Evolutionary conservation across 37 sponge, comb jelly and placozoan genomes (phyloP), one percentile per base, ranked within the genome.

Genomic region (Ephydatia muelleri): DNA sequence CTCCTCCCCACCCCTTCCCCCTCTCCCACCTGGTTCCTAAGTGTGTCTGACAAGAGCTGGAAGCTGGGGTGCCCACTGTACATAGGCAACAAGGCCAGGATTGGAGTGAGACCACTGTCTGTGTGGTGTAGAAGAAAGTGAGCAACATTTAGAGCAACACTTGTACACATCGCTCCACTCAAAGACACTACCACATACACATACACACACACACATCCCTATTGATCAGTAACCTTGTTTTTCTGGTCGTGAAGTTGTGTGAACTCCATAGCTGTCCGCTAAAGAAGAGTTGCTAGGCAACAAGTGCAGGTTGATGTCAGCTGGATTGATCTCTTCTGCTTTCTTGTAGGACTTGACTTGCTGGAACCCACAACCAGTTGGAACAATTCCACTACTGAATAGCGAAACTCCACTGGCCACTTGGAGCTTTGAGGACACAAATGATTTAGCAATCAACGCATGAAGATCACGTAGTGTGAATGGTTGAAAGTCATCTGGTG

Each of bases 401-500:
- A 94, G 75, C 31, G 88, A 90, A 31, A 85, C 84, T 40, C 84
- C 83, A 9, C 84, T 57, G 57, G 57, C 57, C 19, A 57, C 57
- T 11, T 70, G 79, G 28, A 85, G 5, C 69, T 72, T 82, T 34
- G 83, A 39, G 19, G 80, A 73, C 29, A 32, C 35, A 57, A 88
- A 93, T 68, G 29, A 40, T 2, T 80, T 75, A n/a, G 86, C 76
- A 11, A 93, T 68, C 26, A 65, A 26, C 0, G 48, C 21, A 77
- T 93, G 93, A 0, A 57, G 31, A 28, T 93, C 83, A 28, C 85
- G 68, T 32, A 93, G 70, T 8, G 89, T 33, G 38, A 68, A 68
- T 5, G 93, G 89, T 79, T 88, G 93, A 48, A 88, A 93, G 80
- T 93, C 89, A 72, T 88, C 87, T 33, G 89, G 89, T 33, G 89